A percentile compares a stretch with the other conserved stretches of the same genome.
Conservation (phyloP, 92 coral and sea anemone species). For the Ricordea florida region DNA sequence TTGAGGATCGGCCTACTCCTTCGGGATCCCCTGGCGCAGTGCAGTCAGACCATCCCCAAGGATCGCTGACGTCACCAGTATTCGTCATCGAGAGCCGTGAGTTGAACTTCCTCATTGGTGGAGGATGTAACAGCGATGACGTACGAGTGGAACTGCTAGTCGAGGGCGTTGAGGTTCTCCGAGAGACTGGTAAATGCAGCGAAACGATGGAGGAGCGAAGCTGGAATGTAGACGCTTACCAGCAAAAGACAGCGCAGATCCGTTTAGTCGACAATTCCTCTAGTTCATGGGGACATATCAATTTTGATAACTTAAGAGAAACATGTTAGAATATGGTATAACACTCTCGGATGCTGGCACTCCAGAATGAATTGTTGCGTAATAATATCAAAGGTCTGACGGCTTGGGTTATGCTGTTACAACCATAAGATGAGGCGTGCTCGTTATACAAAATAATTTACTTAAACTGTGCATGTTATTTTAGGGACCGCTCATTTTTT, state of each 20-base stretch:
- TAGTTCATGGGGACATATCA: slow-evolving; percentile 64
- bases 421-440: too few relatives aligned
- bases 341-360: too few relatives aligned
- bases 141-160: slow-evolving; percentile 24
- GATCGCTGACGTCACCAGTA: slow-evolving; percentile 5
- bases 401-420: too few relatives aligned
- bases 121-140: slow-evolving; percentile 9
- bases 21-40: not conserved
- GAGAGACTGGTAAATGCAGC: slow-evolving; percentile 33
- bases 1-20: not conserved
- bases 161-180: not conserved
- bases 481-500: too few relatives aligned
- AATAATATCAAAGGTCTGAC: too few relatives aligned
- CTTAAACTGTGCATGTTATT: too few relatives aligned
- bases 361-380: too few relatives aligned
- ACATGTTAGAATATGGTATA: too few relatives aligned
- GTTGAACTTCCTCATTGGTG: slow-evolving; percentile 24
- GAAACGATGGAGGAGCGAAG: slow-evolving; percentile 43
- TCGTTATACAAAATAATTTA: too few relatives aligned
- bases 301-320: slow-evolving; percentile 65
- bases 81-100: not conserved
- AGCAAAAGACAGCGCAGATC: slow-evolving; percentile 32
- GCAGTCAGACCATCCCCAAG: not conserved
- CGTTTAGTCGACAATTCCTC: slow-evolving; percentile 42
- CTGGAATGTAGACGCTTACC: slow-evolving; percentile 40